These are phyloP conservation scores for Philereme vetulata DNA, from an alignment of 2,888 invertebrate genomes.

Conservation along the genomic window DNA sequence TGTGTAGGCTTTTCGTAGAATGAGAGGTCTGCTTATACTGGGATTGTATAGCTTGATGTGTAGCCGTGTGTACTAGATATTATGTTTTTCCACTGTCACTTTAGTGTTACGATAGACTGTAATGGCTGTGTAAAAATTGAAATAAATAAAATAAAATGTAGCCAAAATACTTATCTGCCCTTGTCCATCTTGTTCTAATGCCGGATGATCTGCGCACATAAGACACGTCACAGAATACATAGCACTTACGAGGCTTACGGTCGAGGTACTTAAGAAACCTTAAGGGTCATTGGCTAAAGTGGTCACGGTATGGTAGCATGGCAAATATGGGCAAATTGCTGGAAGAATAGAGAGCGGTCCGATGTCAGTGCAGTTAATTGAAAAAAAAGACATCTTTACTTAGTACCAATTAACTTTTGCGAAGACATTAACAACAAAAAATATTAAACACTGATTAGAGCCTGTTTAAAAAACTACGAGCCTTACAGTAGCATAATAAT, in stretches of 20 bases:
- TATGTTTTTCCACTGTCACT: too few relatives aligned
- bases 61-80: too few relatives aligned
- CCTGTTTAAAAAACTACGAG: too few relatives aligned
- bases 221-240: slow-evolving; percentile 34
- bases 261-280: slow-evolving; percentile 41
- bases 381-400: slow-evolving; percentile 5
- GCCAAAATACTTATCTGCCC: slow-evolving; percentile 47
- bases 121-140: too few relatives aligned
- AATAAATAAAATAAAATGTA: slow-evolving; percentile 1
- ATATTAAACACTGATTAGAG: too few relatives aligned
- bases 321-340: slow-evolving; percentile 16
- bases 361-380: slow-evolving; percentile 7
- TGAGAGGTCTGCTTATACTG: too few relatives aligned
- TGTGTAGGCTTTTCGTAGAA: too few relatives aligned
- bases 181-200: slow-evolving; percentile 53
- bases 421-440: too few relatives aligned
- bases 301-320: slow-evolving; percentile 8
- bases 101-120: too few relatives aligned
- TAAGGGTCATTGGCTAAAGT: slow-evolving; percentile 39
- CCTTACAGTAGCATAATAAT: too few relatives aligned
- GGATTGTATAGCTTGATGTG: too few relatives aligned
- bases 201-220: slow-evolving; percentile 60
- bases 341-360: neutral
- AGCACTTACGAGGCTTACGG: slow-evolving; percentile 33
- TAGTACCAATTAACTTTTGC: too few relatives aligned